Base-by-base conservation (phyloP, 2,888 invertebrate species). In the Itoplectis maculator region DNA sequence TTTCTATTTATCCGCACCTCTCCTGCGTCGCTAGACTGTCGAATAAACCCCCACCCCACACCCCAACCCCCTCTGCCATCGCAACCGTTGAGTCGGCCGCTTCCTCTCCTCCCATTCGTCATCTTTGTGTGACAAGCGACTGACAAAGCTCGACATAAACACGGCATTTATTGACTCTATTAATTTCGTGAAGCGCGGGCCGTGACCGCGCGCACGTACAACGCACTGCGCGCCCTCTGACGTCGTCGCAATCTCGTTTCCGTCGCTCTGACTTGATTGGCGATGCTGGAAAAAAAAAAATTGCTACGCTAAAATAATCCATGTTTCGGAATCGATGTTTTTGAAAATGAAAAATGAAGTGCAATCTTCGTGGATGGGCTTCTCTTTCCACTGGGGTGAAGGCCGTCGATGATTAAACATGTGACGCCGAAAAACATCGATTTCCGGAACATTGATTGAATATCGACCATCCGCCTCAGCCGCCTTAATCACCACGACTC, bases 1-100 rank as follows among this genome's bases (percentile, higher is more conserved):
- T 81, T 81, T 81, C 81, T 78, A 81, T 81, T 81, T 81, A 73
- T 74, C 81, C 81, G 49, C 73, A 77, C 81, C 81, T 78, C 73
- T n/a, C n/a, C n/a, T n/a, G n/a, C 51, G 29, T 59, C 37, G 37
- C 2, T 66, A 13, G 54, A 66, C 20, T 37, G 47, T 68, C 59
- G 20, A 37, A 49, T 29, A 29, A 29, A 9, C 29, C 29, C 42
- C 35, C 45, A 18, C 37, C 18, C 20, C 18, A 15, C 29, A 35
- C 15, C 15, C 29, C 20, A 23, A 15, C 35, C 37, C 23, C 13
- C n/a, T n/a, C n/a, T n/a, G n/a, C n/a, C n/a, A n/a, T n/a, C n/a
- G n/a, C n/a, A n/a, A n/a, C n/a, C n/a, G n/a, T n/a, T n/a, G n/a
- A n/a, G n/a, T n/a, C n/a, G n/a, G n/a, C n/a, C 42, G 8, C 42